A percentile compares a stretch with the other conserved stretches of the same genome.
These are phyloP conservation scores for Drosophila picticornis DNA, from an alignment of 2,888 invertebrate species.

Conservation along the genomic window DNA sequence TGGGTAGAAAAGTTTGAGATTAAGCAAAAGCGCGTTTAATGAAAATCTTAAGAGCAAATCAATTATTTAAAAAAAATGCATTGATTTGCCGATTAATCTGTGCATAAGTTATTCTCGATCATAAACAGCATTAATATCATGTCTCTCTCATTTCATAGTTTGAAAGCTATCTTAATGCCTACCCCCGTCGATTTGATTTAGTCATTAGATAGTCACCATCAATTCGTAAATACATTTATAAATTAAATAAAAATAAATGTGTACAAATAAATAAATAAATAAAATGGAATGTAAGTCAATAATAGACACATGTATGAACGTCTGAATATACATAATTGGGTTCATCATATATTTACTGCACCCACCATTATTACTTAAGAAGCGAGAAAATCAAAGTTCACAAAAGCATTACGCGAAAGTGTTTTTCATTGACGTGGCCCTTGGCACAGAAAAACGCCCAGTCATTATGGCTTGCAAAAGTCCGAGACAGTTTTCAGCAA, in stretches of 20 bases:
- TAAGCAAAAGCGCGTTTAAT: not conserved
- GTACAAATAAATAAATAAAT: not conserved
- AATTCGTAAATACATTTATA: not conserved
- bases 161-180: not conserved
- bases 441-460: constrained; percentile 40
- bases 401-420: constrained; percentile 26
- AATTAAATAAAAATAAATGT: not conserved
- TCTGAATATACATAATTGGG: not conserved
- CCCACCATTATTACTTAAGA: not conserved
- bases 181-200: not conserved
- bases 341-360: not conserved
- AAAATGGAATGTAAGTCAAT: not conserved
- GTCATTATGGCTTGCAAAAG: constrained; percentile 48
- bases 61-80: not conserved
- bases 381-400: not conserved
- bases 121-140: not conserved
- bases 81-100: not conserved
- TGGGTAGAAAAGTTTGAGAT: not conserved
- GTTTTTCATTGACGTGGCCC: constrained; percentile 48
- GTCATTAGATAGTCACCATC: not conserved
- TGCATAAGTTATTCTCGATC: not conserved
- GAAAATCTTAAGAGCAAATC: not conserved
- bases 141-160: not conserved
- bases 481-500: constrained; percentile 27
- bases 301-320: no score